phyloP scores from a whole-genome alignment of 1,140 invertebrate genomes.

The roundworm (Caenorhabditis elegans) region WBcel235 BX284606.5:9096001-9096500 shows the following conservation, averaged over 20 bases:
- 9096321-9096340: not conserved
- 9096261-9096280: no score
- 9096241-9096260: not conserved
- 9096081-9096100: not conserved
- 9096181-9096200: not conserved
- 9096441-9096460: not conserved
- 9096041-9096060: slow-evolving; percentile 13
- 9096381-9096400: slow-evolving; percentile 27
- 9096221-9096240: not conserved
- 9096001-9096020: not conserved
- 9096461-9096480: not conserved
- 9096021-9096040: not conserved
- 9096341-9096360: not conserved
- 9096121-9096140: slow-evolving; percentile 29
- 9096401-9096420: no score
- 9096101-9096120: slow-evolving; percentile 16
- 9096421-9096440: not conserved
- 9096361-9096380: slow-evolving; percentile 4
- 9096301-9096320: no score
- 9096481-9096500: not conserved
- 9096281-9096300: no score
- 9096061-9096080: slow-evolving; percentile 9
- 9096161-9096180: not conserved
- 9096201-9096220: not conserved
- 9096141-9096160: slow-evolving; percentile 29